Conservation (phyloP, 2,888 invertebrate genomes). For the Sesia apiformis region DNA sequence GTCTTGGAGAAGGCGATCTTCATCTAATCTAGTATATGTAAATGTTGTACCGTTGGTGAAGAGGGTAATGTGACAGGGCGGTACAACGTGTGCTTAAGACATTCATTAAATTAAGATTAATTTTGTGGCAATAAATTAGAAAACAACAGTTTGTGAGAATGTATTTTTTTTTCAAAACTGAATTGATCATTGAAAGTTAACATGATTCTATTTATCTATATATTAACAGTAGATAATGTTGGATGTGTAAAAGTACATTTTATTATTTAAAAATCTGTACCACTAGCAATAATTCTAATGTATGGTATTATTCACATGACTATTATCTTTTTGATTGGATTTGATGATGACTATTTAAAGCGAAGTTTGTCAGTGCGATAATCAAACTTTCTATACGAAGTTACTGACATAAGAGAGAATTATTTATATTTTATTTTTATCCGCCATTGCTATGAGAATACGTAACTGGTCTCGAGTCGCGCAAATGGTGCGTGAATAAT, state of each 20-base stretch:
- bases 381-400: neutral
- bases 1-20: neutral
- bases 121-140: no score
- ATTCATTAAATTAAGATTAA: no score
- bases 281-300: no score
- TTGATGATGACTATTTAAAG: neutral
- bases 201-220: no score
- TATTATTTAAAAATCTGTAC: no score
- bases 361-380: neutral
- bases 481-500: conserved; percentile 52
- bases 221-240: no score
- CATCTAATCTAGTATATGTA: neutral
- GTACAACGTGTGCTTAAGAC: neutral
- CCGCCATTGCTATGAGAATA: conserved; percentile 5
- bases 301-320: no score
- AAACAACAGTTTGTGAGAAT: no score
- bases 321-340: neutral
- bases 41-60: neutral
- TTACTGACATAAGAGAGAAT: neutral
- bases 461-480: conserved; percentile 21
- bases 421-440: neutral
- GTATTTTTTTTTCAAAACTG: no score
- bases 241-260: no score
- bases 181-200: no score
- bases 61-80: neutral